Evolutionary conservation across 1,140 invertebrate genomes (phyloP).

Genomic region (Drosophila guanche): DNA sequence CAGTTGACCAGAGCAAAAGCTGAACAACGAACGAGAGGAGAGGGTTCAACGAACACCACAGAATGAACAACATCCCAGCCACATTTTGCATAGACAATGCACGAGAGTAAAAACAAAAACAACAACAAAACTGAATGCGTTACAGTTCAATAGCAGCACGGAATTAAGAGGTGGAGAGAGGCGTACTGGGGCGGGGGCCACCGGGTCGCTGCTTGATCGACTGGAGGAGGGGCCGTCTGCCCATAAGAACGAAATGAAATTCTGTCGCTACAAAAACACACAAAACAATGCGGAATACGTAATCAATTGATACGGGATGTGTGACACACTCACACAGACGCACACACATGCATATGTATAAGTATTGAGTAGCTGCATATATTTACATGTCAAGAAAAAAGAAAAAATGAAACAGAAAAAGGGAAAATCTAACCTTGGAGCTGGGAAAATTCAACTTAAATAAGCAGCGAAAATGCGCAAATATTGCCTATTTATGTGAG

Average conservation of each 20-base stretch:
- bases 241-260: constrained; percentile 79
- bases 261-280: constrained; percentile 75
- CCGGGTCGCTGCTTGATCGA: constrained; percentile 59
- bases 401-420: constrained; percentile 36
- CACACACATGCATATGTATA: constrained; percentile 19
- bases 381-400: constrained; percentile 51
- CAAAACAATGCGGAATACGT: constrained; percentile 73
- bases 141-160: constrained; percentile 68
- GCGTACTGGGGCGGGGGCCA: constrained; percentile 27
- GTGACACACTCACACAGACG: constrained; percentile 11
- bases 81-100: constrained; percentile 70
- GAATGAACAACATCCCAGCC: constrained; percentile 35
- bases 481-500: constrained; percentile 77
- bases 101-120: background rate
- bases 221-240: constrained; percentile 22
- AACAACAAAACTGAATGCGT: constrained; percentile 55
- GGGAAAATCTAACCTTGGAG: constrained; percentile 31
- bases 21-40: constrained; percentile 40
- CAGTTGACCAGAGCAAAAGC: constrained; percentile 54
- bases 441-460: constrained; percentile 30
- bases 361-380: constrained; percentile 45
- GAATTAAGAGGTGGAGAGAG: background rate
- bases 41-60: constrained; percentile 49
- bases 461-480: constrained; percentile 51
- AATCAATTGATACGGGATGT: constrained; percentile 70